Base-by-base conservation (phyloP, 2,888 invertebrate genomes). In the Drosophila multiciliata region DNA sequence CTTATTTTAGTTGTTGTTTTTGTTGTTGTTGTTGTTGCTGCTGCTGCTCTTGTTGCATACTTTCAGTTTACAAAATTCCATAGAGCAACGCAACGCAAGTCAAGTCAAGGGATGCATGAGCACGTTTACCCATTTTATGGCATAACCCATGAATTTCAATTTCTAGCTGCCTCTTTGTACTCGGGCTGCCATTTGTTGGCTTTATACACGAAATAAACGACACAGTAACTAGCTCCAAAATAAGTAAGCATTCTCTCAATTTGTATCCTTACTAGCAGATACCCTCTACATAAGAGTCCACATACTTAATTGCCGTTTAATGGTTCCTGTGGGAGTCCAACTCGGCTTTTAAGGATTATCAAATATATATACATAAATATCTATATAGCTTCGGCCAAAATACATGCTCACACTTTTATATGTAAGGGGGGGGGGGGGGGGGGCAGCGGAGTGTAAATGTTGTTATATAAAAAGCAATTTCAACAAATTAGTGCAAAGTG, bases 101-200 rank as follows among this genome's bases (percentile, higher is more conserved):
- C 15, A 40, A 40, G 15, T 15, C 35, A 53, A 55, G 67, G 75
- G 74, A 83, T 80, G 77, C 85, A 84, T 82, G 87, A 69, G 66
- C 75, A 78, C 79, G 70, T 78, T 83, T 66, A 66, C 72, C 85
- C 83, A 75, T 80, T 68, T 82, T 75, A 62, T 74, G 70, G 80
- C 75, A 78, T 81, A 67, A 61, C 79, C 75, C 82, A 82, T 89
- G 85, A 86, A 86, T 89, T 89, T 86, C 89, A 89, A 89, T 87
- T 81, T 68, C 69, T 54, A 60, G 54, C 66, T 64, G 54, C 54
- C 32, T 42, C 20, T 2, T 15, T 5, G 15, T 57, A 32, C 40
- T 32, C 57, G 15, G 15, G 11, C 20, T 17, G 57, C 57, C 49
- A 57, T 48, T 55, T 57, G 36, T 53, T 50, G 57, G 55, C 38